Evolutionary conservation across 2,113 vertebrate genomes (phyloP).

Genomic region (Menidia beryllina): DNA sequence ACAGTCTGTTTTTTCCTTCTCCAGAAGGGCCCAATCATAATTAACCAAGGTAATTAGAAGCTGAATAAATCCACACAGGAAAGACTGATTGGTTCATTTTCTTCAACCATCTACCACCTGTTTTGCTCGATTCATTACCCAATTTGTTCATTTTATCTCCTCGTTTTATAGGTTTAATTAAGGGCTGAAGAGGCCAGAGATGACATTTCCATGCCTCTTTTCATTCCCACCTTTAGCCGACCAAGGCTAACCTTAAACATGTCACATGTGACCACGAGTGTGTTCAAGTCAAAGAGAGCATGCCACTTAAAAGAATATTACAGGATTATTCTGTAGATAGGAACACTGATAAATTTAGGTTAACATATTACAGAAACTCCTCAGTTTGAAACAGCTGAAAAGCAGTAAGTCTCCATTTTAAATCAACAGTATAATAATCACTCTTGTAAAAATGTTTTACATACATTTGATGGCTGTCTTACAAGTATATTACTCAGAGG

Average conservation of each 20-base stretch:
- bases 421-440: conserved; percentile 7
- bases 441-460: conserved; percentile 10
- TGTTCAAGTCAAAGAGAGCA: conserved; percentile 2
- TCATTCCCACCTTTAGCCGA: conserved; percentile 61
- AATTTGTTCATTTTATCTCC: conserved; percentile 86
- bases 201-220: conserved; percentile 81
- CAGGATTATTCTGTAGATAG: not conserved
- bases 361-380: not conserved
- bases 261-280: conserved; percentile 26
- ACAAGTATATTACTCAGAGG: conserved; percentile 22
- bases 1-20: conserved; percentile 36
- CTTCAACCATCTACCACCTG: conserved; percentile 84
- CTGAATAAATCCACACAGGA: conserved; percentile 83
- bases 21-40: conserved; percentile 83
- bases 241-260: conserved; percentile 56
- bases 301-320: conserved; percentile 21
- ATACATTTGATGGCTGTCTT: conserved; percentile 22
- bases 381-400: conserved; percentile 2
- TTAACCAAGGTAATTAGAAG: conserved; percentile 85
- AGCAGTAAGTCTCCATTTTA: conserved; percentile 2
- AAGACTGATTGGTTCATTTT: conserved; percentile 86
- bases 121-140: conserved; percentile 84
- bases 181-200: conserved; percentile 79
- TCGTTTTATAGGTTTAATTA: conserved; percentile 81
- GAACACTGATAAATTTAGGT: conserved; percentile 1